Evolutionary conservation across 2,797 vertebrate genomes (phyloP), one percentile per base, ranked within the genome.

Genomic region (Rallus crepitans): DNA sequence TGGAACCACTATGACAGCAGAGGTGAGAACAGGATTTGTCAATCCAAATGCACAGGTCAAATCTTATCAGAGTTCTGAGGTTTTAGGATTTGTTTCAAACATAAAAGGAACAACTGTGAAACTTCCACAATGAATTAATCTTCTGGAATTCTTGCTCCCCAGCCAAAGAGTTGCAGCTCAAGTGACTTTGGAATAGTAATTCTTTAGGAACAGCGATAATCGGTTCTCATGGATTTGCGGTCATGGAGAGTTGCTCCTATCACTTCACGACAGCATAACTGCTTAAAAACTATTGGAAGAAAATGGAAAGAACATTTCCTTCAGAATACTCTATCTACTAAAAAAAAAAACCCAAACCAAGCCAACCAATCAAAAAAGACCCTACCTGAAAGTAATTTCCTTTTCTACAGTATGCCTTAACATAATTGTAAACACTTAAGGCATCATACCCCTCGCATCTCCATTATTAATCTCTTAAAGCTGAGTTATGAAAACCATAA

Each of bases 401-500:
- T 89, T 71, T 86, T 72, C 60, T 82, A 83, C 35, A 89, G 28
- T 69, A 64, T 47, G 8, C 84, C 92, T 97, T 97, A 92, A 95
- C 73, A 68, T 77, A 68, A 93, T 94, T 84, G 95, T 66, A 87
- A 95, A 89, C 76, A 87, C 92, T 89, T 93, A 96, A 94, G 56
- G 90, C 33, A 93, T 47, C 66, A 88, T 82, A 87, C 30, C 82
- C 64, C 56, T 94, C 65, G 78, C 61, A 90, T 92, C 82, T 87
- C 69, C 73, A 42, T 84, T 92, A 91, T 56, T 85, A 81, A 91
- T 90, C 85, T 68, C 75, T 90, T 92, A 78, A 86, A 48, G 89
- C 28, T 65, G 91, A 96, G 87, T 89, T 92, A 84, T 76, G 52
- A 80, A 78, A 50, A 82, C 61, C 47, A 72, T 92, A 89, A 96